Conservation (phyloP, 2,888 invertebrate genomes). For the Blera fallax region DNA sequence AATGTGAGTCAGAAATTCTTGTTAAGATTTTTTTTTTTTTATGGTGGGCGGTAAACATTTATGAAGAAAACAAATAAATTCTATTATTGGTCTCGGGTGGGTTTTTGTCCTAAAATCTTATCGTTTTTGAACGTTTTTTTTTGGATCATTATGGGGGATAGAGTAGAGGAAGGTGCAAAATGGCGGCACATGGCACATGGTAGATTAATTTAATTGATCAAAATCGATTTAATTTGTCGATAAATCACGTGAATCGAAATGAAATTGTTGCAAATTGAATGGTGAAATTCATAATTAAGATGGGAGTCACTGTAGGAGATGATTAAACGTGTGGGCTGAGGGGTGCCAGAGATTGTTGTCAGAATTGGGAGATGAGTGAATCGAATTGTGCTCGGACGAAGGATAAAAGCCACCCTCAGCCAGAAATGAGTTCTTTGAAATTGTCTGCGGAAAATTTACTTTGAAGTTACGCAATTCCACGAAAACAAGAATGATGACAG, state of each 20-base stretch:
- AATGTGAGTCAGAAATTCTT: neutral
- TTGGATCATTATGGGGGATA: too few relatives aligned
- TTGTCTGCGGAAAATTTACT: too few relatives aligned
- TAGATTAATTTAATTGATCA: neutral
- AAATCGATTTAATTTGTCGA: neutral
- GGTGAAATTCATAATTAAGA: neutral
- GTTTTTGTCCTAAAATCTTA: too few relatives aligned
- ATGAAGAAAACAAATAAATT: neutral
- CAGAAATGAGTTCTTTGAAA: too few relatives aligned
- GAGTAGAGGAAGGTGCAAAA: neutral
- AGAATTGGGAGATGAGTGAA: neutral
- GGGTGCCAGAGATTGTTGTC: neutral
- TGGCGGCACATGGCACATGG: neutral
- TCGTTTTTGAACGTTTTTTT: neutral
- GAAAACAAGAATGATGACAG: too few relatives aligned
- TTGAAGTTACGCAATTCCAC: too few relatives aligned
- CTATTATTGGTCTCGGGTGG: neutral
- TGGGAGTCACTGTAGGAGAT: neutral
- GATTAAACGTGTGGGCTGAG: neutral
- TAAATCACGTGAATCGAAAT: neutral
- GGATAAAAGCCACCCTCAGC: too few relatives aligned
- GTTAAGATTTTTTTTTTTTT: neutral
- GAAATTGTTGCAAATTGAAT: neutral
- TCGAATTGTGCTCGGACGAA: too few relatives aligned
- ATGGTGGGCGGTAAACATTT: neutral